phyloP scores from a whole-genome alignment of 1,140 invertebrate genomes.

The Babylonia areolata region DNA sequence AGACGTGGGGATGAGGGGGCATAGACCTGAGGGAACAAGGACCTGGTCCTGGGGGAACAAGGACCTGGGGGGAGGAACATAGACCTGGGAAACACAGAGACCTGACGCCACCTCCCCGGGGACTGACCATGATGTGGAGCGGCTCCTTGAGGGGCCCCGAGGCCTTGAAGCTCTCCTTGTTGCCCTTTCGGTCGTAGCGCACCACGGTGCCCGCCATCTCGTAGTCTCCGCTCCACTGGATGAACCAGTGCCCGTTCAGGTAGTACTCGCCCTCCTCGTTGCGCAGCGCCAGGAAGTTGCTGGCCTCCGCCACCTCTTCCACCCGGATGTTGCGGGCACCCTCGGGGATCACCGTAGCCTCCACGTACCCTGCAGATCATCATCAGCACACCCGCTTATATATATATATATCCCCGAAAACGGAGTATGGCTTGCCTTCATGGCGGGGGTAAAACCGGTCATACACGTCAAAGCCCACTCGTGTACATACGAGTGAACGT shows the following conservation, averaged over 20 bases:
- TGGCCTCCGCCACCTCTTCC: conserved; percentile 86
- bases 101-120: too few relatives aligned
- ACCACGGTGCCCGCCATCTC: conserved; percentile 88
- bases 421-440: too few relatives aligned
- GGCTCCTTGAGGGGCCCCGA: conserved; percentile 89
- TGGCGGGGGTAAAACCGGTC: too few relatives aligned
- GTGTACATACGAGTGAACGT: too few relatives aligned
- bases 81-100: too few relatives aligned
- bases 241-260: conserved; percentile 89
- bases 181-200: conserved; percentile 87
- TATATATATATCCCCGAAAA: too few relatives aligned
- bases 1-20: too few relatives aligned
- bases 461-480: too few relatives aligned
- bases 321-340: conserved; percentile 89
- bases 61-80: too few relatives aligned
- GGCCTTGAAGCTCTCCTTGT: conserved; percentile 88
- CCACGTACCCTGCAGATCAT: conserved; percentile 75
- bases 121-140: conserved; percentile 88
- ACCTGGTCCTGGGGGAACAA: too few relatives aligned
- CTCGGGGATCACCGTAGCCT: conserved; percentile 86
- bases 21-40: too few relatives aligned
- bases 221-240: conserved; percentile 87
- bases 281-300: conserved; percentile 88
- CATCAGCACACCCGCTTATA: too few relatives aligned
- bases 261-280: conserved; percentile 85